phyloP scores from a whole-genome alignment of 1,140 invertebrate genomes.

The Aphis craccivora region DNA sequence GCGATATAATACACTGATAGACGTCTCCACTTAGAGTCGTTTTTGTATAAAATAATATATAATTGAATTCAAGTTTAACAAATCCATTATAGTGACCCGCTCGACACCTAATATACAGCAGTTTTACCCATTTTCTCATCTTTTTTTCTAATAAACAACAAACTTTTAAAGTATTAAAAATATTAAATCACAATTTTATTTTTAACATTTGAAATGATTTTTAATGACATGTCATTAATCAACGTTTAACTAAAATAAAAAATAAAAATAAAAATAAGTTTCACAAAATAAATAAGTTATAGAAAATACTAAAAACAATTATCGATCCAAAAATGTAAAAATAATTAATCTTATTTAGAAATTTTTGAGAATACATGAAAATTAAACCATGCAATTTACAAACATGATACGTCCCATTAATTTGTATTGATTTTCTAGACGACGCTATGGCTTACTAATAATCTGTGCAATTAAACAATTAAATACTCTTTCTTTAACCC shows the following conservation, averaged over 20 bases:
- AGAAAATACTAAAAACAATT: no score
- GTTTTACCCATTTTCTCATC: no score
- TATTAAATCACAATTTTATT: no score
- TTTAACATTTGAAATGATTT: background rate
- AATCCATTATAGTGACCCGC: no score
- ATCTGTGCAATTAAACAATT: background rate
- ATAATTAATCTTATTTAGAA: background rate
- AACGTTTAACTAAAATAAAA: background rate
- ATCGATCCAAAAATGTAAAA: background rate
- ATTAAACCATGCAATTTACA: background rate
- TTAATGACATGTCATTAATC: background rate
- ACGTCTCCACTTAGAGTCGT: no score
- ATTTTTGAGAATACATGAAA: background rate
- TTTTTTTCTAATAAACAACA: no score
- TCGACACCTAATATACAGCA: no score
- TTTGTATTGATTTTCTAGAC: conserved; percentile 6
- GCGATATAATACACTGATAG: no score
- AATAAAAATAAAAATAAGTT: background rate
- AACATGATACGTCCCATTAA: background rate
- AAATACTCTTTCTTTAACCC: background rate
- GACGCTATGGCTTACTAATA: background rate
- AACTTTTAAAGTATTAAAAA: no score
- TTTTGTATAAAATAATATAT: no score
- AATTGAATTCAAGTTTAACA: no score
- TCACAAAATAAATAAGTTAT: no score